Evolutionary conservation across 2,888 invertebrate species (phyloP).

Genomic region (Cyclophora albipunctata): DNA sequence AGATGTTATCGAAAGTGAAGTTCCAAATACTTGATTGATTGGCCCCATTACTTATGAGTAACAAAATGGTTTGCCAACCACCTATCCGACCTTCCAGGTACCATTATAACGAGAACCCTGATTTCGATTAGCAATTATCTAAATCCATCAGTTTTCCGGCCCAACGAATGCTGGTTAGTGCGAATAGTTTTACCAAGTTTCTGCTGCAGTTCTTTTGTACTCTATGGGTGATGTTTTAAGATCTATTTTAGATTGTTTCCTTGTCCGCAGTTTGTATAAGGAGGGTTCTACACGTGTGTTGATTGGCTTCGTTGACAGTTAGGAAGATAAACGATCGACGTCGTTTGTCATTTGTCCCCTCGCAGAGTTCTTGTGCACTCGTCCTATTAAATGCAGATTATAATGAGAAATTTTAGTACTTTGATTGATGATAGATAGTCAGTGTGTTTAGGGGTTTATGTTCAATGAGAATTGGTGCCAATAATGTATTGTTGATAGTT

Average conservation of each 20-base stretch:
- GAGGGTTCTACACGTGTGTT: slow-evolving; percentile 56
- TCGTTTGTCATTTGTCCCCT: slow-evolving; percentile 65
- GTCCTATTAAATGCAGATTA: slow-evolving; percentile 63
- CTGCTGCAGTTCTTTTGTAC: slow-evolving; percentile 12
- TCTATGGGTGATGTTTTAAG: slow-evolving; percentile 14
- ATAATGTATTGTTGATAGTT: too few relatives aligned
- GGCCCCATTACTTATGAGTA: slow-evolving; percentile 38
- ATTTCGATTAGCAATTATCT: slow-evolving; percentile 18
- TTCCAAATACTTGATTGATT: slow-evolving; percentile 49
- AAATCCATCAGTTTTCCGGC: slow-evolving; percentile 30
- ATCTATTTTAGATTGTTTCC: slow-evolving; percentile 13
- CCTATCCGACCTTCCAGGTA: slow-evolving; percentile 28
- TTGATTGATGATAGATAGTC: slow-evolving; percentile 53
- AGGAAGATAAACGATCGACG: slow-evolving; percentile 67
- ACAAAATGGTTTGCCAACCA: slow-evolving; percentile 26
- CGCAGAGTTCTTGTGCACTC: slow-evolving; percentile 53
- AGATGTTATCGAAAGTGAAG: too few relatives aligned
- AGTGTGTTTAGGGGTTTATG: slow-evolving; percentile 3
- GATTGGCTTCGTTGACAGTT: slow-evolving; percentile 69
- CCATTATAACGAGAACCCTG: slow-evolving; percentile 33
- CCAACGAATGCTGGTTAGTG: slow-evolving; percentile 33
- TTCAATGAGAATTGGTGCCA: too few relatives aligned
- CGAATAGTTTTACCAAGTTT: slow-evolving; percentile 22
- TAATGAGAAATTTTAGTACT: slow-evolving; percentile 52
- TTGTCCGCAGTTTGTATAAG: slow-evolving; percentile 26